Evolutionary conservation across 2,888 invertebrate genomes (phyloP).

Genomic region (Colostygia pectinataria): DNA sequence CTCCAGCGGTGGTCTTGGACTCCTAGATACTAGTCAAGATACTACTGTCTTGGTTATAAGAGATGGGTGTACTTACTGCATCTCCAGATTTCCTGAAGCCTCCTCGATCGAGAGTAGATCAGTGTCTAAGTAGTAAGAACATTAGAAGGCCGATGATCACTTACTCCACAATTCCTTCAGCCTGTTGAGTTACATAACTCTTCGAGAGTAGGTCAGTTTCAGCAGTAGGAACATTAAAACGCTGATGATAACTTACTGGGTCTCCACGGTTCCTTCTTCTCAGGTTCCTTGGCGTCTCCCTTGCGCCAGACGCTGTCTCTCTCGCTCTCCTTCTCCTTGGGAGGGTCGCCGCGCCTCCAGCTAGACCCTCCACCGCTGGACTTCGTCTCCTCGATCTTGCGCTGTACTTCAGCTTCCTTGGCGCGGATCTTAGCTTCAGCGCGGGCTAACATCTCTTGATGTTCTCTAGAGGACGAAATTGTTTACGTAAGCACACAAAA

Average conservation of each 20-base stretch:
- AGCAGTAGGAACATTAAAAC: too few relatives aligned
- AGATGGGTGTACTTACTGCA: too few relatives aligned
- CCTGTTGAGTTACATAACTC: too few relatives aligned
- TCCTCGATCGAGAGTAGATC: too few relatives aligned
- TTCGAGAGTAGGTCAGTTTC: too few relatives aligned
- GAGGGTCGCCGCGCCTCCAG: conserved; percentile 55
- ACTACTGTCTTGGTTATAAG: too few relatives aligned
- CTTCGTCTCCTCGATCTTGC: conserved; percentile 78
- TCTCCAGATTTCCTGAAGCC: too few relatives aligned
- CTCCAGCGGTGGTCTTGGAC: conserved; percentile 58
- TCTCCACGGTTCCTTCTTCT: conserved; percentile 61
- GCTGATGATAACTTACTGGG: conserved; percentile 46
- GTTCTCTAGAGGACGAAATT: conserved; percentile 74
- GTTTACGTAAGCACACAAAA: background rate
- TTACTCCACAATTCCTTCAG: too few relatives aligned
- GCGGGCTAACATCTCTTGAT: conserved; percentile 86
- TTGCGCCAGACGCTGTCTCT: conserved; percentile 42
- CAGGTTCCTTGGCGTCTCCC: conserved; percentile 47
- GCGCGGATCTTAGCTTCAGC: conserved; percentile 85
- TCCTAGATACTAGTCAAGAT: too few relatives aligned
- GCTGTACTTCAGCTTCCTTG: conserved; percentile 88
- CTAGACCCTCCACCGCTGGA: conserved; percentile 45
- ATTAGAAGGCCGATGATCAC: too few relatives aligned
- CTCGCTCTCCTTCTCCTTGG: conserved; percentile 22
- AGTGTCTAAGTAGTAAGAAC: too few relatives aligned